Evolutionary conservation across 2,797 vertebrate species (phyloP), one percentile per base, ranked within the genome.

Genomic region (Triplophysa yarkandensis): DNA sequence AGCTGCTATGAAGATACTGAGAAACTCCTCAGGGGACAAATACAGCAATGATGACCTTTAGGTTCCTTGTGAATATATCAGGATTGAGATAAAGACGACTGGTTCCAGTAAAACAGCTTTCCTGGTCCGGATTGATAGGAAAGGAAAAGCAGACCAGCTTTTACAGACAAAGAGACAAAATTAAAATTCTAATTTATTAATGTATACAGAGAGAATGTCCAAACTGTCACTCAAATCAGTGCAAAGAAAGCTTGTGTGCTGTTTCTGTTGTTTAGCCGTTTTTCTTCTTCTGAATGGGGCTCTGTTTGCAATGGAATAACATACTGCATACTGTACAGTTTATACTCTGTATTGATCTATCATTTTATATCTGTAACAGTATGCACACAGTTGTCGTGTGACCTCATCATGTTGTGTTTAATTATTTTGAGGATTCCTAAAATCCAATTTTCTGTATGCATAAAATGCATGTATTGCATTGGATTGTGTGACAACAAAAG

Each of bases 141-240:
- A 93, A 92, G 90, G 90, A 94, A 94, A 92, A 90, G 88, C 71
- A 84, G 87, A 92, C 91, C 93, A 92, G 92, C 94, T 94, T 91
- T 89, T 87, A 91, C 92, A 94, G 94, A 95, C 94, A 95, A 95
- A 96, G 94, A 92, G 94, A 92, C 90, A 86, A 92, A 95, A 97
- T 97, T 96, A 95, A 96, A 94, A 97, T 98, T 96, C 95, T 94
- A 96, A 97, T 97, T 95, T 97, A 97, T 98, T 95, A 97, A 98
- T 97, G 95, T 95, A 96, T 97, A 97, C 95, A 91, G 92, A 94
- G 92, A 93, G 89, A 93, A 90, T 86, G 94, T 91, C 94, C 92
- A 93, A 92, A 92, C 94, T 98, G 95, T 95, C 96, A 95, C 92
- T 97, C 94, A 76, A 94, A 89, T 85, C 92, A 91, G 93, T 94